These are phyloP conservation scores for Laterallus jamaicensis DNA, from an alignment of 2,113 vertebrate species.

Conservation along the genomic window DNA sequence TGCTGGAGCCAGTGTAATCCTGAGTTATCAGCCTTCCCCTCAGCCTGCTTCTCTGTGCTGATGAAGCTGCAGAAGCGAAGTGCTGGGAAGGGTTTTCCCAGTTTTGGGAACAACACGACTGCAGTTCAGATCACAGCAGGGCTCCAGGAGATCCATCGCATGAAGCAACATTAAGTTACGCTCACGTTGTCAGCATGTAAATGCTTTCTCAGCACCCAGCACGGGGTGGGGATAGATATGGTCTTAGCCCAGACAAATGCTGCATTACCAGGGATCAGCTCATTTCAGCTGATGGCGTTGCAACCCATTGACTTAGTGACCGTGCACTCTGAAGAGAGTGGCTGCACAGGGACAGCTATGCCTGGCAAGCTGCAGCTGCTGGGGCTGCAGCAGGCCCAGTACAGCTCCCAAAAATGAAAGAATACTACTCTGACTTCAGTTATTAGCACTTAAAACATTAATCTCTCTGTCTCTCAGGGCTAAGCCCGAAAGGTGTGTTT, in stretches of 20 bases:
- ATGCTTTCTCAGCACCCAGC: neutral
- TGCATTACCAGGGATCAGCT: neutral
- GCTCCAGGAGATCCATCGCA: rapidly evolving
- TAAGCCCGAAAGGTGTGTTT: neutral
- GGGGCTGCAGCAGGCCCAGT: neutral
- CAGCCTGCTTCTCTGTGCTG: rapidly evolving
- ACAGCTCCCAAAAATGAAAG: neutral
- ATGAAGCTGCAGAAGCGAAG: rapidly evolving
- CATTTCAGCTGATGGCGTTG: neutral
- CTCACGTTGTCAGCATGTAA: rapidly evolving
- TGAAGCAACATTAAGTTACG: neutral
- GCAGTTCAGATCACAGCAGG: neutral
- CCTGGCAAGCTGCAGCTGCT: neutral
- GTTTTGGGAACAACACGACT: neutral
- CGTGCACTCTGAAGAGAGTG: rapidly evolving
- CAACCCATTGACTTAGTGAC: neutral
- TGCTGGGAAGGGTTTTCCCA: neutral
- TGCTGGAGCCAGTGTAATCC: neutral
- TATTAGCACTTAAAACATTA: neutral
- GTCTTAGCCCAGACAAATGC: neutral
- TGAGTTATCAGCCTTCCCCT: neutral
- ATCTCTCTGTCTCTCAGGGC: neutral
- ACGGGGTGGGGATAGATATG: neutral
- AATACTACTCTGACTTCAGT: neutral
- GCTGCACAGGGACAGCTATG: neutral